Evolutionary conservation across 1,140 invertebrate genomes (phyloP).

Genomic region (Cyphomyrmex costatus): DNA sequence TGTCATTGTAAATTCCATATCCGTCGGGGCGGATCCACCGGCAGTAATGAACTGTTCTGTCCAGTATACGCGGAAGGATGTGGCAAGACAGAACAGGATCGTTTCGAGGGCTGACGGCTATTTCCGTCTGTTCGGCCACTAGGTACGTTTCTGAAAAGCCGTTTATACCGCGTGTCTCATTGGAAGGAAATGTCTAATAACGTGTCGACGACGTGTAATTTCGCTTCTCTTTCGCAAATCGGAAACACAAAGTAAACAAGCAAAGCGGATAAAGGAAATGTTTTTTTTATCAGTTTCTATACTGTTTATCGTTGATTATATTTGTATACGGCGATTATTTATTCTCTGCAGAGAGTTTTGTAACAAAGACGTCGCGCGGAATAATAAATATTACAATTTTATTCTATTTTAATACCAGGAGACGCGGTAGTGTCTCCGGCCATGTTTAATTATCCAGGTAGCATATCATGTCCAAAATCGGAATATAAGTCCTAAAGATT

Average conservation of each 20-base stretch:
- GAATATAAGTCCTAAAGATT: no score
- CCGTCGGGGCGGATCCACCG: constrained; percentile 83
- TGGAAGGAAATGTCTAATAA: constrained; percentile 58
- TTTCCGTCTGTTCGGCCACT: constrained; percentile 67
- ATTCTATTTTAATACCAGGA: no score
- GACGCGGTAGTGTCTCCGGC: no score
- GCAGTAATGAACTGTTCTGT: constrained; percentile 80
- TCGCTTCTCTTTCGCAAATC: constrained; percentile 23
- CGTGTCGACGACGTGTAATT: constrained; percentile 39
- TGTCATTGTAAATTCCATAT: constrained; percentile 75
- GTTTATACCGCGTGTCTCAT: constrained; percentile 37
- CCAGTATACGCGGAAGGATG: constrained; percentile 66
- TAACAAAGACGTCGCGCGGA: neutral
- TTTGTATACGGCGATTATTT: neutral
- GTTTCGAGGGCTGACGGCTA: constrained; percentile 35
- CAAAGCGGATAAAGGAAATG: neutral
- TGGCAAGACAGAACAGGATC: constrained; percentile 67
- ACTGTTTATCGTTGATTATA: neutral
- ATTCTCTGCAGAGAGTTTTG: neutral
- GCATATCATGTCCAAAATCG: no score
- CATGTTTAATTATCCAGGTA: no score
- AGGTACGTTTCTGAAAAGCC: constrained; percentile 79
- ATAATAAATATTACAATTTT: neutral
- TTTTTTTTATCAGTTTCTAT: neutral
- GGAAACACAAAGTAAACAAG: neutral